Evolutionary conservation across 2,888 invertebrate species (phyloP), one percentile per base, ranked within the genome.

Genomic region (Hoplodrina ambigua): DNA sequence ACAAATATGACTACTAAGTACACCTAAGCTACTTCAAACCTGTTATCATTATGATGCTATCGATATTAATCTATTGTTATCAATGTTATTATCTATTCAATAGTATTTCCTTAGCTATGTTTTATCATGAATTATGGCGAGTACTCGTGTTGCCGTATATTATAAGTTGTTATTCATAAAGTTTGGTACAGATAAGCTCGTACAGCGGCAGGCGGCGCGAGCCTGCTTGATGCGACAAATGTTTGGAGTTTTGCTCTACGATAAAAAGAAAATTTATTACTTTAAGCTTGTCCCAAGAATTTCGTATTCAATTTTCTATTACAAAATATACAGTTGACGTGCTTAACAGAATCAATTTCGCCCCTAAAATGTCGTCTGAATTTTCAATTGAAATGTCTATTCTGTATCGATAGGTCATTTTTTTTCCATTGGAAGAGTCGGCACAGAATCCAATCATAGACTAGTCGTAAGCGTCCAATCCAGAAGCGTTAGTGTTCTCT

Each of bases 51-150:
- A 75, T 69, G 72, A 50, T 65, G 66, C 60, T 80, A 75, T 86
- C 84, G 64, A 72, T 80, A 82, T 76, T 82, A 82, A 85, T 85
- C 67, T 80, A 75, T 78, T 55, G 72, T 76, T 84, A 86, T 84
- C 86, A 66, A 52, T 60, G 52, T 73, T 76, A 75, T 85, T 84
- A 85, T 84, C 84, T 86, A 78, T 84, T 81, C 77, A 86, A 82
- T 84, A 84, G 80, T 76, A 80, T 77, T 84, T 86, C 86, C 72
- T 85, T 82, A 65, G 77, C 70, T 61, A 70, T 72, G 70, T 72
- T 69, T 79, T 82, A 75, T 85, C 85, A 76, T 80, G 66, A 80
- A 67, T 78, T 82, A 84, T 84, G 57, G 73, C 56, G 64, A 67
- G 74, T 71, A 67, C 52, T 53, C 76, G 57, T 76, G 65, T 73